A percentile compares a stretch with the other conserved stretches of the same genome.
These are phyloP conservation scores for Ageneiosus marmoratus DNA, from an alignment of 2,113 vertebrate species.

Conservation along the genomic window DNA sequence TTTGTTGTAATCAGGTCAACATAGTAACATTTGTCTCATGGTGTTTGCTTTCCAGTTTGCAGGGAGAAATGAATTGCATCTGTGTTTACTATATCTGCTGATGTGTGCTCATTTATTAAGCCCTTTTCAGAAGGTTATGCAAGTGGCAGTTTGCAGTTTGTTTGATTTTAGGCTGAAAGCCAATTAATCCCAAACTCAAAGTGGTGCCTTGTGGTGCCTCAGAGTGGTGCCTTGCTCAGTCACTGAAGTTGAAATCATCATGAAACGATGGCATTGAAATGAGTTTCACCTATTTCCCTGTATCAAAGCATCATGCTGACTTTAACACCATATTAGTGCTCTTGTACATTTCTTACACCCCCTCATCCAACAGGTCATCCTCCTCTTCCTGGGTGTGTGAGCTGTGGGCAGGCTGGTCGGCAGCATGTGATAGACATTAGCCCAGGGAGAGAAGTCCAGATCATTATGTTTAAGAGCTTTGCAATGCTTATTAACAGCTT, in stretches of 20 bases:
- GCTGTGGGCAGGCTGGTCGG: constrained; percentile 48
- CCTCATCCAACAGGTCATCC: constrained; percentile 34
- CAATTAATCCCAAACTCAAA: constrained; percentile 63
- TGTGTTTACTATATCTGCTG: constrained; percentile 53
- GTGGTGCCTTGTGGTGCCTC: constrained; percentile 6
- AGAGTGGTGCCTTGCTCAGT: not conserved
- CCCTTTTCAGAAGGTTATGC: constrained; percentile 63
- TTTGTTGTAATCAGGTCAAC: constrained; percentile 70
- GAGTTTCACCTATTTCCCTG: not conserved
- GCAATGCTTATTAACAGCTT: constrained; percentile 83
- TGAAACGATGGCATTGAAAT: not conserved
- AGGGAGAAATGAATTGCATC: constrained; percentile 46
- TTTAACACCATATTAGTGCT: constrained; percentile 17
- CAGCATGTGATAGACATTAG: constrained; percentile 70
- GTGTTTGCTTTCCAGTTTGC: constrained; percentile 50
- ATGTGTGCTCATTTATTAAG: constrained; percentile 65
- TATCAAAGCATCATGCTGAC: constrained; percentile 6
- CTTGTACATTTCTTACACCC: constrained; percentile 1
- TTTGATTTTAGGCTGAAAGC: constrained; percentile 66
- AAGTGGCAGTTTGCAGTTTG: constrained; percentile 60
- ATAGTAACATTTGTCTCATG: constrained; percentile 60
- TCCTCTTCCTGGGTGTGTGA: constrained; percentile 45
- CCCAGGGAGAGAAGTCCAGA: constrained; percentile 72
- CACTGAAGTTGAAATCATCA: constrained; percentile 13
- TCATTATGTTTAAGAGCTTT: constrained; percentile 77